A percentile compares a stretch with the other conserved stretches of the same genome.
Evolutionary conservation across 2,888 invertebrate species (phyloP).

Genomic region (Nowickia ferox): DNA sequence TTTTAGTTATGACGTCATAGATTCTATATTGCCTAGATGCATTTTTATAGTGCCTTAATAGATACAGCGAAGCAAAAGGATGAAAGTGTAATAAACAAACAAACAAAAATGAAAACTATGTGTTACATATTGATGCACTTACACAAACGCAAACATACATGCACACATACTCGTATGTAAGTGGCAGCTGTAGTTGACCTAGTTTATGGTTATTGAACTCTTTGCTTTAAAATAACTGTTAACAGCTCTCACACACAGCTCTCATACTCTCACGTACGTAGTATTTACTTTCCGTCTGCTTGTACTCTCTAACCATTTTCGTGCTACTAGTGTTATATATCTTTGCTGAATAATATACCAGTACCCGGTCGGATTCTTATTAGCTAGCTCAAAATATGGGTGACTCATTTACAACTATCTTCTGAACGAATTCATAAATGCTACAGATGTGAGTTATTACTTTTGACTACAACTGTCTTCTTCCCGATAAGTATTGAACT

Average conservation of each 20-base stretch:
- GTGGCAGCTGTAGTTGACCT: conserved; percentile 48
- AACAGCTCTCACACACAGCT: conserved; percentile 32
- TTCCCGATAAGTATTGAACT: too few species aligned
- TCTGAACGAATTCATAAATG: too few species aligned
- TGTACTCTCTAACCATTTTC: conserved; percentile 8
- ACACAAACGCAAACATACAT: neutral
- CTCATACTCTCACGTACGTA: conserved; percentile 37
- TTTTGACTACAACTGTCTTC: too few species aligned
- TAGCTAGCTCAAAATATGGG: too few species aligned
- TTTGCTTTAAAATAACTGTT: conserved; percentile 25
- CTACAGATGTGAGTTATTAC: too few species aligned
- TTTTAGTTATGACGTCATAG: conserved; percentile 56
- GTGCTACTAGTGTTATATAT: neutral
- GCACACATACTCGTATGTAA: neutral
- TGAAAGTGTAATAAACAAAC: neutral
- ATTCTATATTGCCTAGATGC: conserved; percentile 57
- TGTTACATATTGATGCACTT: neutral
- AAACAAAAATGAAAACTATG: neutral
- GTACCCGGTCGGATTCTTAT: neutral
- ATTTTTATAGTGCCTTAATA: conserved; percentile 29
- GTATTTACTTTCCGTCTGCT: conserved; percentile 10
- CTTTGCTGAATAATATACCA: conserved; percentile 40
- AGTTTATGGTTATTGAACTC: conserved; percentile 65
- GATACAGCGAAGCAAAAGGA: conserved; percentile 4
- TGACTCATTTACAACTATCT: too few species aligned